Evolutionary conservation across 2,113 vertebrate genomes (phyloP), one percentile per base, ranked within the genome.

Genomic region (Corythoichthys haematopterus): DNA sequence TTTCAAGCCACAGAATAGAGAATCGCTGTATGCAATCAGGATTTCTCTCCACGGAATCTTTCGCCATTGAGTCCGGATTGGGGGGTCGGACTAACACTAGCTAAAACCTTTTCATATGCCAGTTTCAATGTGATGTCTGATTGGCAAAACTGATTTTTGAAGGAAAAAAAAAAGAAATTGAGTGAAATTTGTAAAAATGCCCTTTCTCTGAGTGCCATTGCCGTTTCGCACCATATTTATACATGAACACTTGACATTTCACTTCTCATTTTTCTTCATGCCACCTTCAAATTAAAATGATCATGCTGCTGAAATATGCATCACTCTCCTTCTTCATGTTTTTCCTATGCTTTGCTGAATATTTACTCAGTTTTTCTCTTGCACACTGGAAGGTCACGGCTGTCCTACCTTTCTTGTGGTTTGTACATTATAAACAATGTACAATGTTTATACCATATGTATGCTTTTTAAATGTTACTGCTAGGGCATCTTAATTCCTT

Each of bases 181-280:
- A 53, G 10, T 53, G n/a, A 53, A 53, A 55, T 55, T 9, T 55
- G 20, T 2, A 11, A 33, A 55, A 55, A 55, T 55, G 6, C 15
- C 3, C 52, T 55, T 33, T 33, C 8, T 28, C 9, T 28, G 20
- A 55, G 52, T 28, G 52, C n/a, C 20, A 55, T 55, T 55, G 7
- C 52, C 52, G 20, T 55, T 55, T 55, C 20, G 28, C 52, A 20
- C 20, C 2, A 12, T 28, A 55, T 20, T 55, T 20, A 28, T 28
- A 28, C 20, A 28, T 28, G 20, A 28, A 55, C 52, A 12, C 28
- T 20, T 68, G 65, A 64, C 50, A 62, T 56, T 67, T 43, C 38
- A 61, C 33, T 14, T 53, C 47, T 79, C 59, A 50, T 3, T 58
- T 12, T 48, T 57, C 11, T 66, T 48, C 67, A 40, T 63, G 66